Evolutionary conservation across 2,888 invertebrate species (phyloP).

Genomic region (Galerucella calmariensis): DNA sequence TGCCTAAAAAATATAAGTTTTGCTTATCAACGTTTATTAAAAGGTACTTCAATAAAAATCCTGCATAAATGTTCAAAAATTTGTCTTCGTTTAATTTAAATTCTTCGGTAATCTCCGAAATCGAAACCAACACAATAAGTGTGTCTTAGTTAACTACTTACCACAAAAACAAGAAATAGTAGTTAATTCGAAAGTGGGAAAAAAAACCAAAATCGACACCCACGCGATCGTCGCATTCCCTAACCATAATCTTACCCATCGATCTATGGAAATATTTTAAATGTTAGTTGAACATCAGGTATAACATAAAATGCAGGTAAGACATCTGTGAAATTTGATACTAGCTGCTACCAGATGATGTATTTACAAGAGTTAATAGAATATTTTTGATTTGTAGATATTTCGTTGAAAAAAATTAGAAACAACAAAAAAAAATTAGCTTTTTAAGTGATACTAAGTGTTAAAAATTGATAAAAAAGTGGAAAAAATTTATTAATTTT

Average conservation of each 20-base stretch:
- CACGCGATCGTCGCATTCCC: slow-evolving; percentile 14
- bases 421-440: too few relatives aligned
- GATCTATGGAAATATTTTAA: slow-evolving; percentile 18
- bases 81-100: slow-evolving; percentile 11
- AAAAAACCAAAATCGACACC: slow-evolving; percentile 9
- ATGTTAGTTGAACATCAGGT: slow-evolving; percentile 5
- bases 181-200: slow-evolving; percentile 9
- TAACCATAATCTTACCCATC: slow-evolving; percentile 8
- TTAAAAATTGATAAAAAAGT: too few relatives aligned
- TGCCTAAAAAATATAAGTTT: too few relatives aligned
- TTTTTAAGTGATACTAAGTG: too few relatives aligned
- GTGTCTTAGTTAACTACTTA: slow-evolving; percentile 20
- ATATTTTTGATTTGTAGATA: not conserved
- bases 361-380: slow-evolving; percentile 33
- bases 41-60: not conserved
- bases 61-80: not conserved
- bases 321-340: slow-evolving; percentile 31
- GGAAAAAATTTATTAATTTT: too few relatives aligned
- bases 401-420: too few relatives aligned
- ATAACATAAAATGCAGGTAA: slow-evolving; percentile 27
- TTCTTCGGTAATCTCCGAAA: not conserved
- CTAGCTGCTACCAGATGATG: slow-evolving; percentile 25
- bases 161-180: slow-evolving; percentile 13
- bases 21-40: too few relatives aligned
- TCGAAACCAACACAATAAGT: slow-evolving; percentile 11